These are phyloP conservation scores for Sycophila texana DNA, from an alignment of 2,888 invertebrate genomes.

Conservation along the genomic window DNA sequence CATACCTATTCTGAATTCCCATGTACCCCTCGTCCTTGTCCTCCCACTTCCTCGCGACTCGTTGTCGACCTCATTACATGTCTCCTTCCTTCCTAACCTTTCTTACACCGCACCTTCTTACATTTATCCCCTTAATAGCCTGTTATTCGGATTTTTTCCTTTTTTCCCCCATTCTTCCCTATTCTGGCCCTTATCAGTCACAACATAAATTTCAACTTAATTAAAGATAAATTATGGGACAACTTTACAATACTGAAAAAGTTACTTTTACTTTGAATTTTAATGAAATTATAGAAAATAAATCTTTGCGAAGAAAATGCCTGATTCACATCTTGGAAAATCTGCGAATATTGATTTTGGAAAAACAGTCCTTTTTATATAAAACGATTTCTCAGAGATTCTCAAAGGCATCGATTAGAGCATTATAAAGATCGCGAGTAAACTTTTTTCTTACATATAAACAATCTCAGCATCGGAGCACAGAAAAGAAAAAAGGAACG, in stretches of 20 bases:
- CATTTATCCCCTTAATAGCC: conserved; percentile 44
- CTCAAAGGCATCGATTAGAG: conserved; percentile 6
- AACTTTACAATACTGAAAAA: too few relatives aligned
- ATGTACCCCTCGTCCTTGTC: not conserved
- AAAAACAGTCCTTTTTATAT: not conserved
- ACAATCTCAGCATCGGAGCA: too few relatives aligned
- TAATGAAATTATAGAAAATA: too few relatives aligned
- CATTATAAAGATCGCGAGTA: not conserved
- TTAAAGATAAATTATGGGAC: too few relatives aligned
- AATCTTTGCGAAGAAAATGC: too few relatives aligned
- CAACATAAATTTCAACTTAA: too few relatives aligned
- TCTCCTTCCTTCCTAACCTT: not conserved
- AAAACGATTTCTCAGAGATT: conserved; percentile 22
- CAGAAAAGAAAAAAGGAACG: too few relatives aligned
- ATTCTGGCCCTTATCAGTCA: not conserved
- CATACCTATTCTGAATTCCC: conserved; percentile 23
- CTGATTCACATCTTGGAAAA: too few relatives aligned
- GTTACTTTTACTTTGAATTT: too few relatives aligned
- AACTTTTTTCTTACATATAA: too few relatives aligned
- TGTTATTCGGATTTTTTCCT: conserved; percentile 49
- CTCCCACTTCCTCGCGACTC: not conserved
- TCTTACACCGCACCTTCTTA: conserved; percentile 31
- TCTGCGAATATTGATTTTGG: not conserved
- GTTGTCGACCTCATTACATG: not conserved
- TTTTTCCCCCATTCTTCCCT: not conserved